Conservation (phyloP, 2,797 vertebrate genomes). For the Tiaroga cobitis region DNA sequence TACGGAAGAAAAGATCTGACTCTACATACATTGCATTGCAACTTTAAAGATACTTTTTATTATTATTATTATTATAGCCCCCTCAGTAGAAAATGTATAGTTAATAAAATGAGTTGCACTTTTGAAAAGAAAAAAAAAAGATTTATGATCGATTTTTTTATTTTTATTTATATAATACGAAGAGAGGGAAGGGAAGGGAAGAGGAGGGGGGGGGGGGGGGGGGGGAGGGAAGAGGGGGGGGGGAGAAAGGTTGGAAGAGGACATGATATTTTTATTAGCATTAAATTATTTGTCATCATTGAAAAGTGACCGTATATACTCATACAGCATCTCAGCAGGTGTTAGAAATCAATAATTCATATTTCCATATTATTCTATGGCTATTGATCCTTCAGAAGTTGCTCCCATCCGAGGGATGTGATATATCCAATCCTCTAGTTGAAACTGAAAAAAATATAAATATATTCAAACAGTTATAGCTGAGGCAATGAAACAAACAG, state of each 20-base stretch:
- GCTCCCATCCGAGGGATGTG: neutral
- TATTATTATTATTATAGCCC: too few relatives aligned
- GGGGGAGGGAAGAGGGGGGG: too few relatives aligned
- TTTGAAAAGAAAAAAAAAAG: neutral
- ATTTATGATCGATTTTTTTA: too few relatives aligned
- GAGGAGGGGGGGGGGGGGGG: neutral
- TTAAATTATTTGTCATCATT: neutral
- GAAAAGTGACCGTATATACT: neutral
- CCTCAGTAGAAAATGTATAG: neutral
- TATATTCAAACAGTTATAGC: neutral
- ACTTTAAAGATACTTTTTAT: too few relatives aligned
- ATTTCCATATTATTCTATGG: constrained; percentile 24
- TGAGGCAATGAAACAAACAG: neutral
- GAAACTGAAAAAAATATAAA: neutral
- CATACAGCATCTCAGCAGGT: neutral
- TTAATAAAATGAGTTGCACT: neutral
- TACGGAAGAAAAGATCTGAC: too few relatives aligned
- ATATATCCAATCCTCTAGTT: constrained; percentile 10
- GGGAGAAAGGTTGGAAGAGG: neutral
- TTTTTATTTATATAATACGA: neutral
- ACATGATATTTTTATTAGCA: neutral
- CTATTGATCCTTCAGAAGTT: constrained; percentile 10
- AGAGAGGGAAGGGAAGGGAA: neutral
- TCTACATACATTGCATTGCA: too few relatives aligned
- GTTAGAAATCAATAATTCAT: constrained; percentile 21